Evolutionary conservation across 2,113 vertebrate species (phyloP).

Genomic region (Eleginops maclovinus): DNA sequence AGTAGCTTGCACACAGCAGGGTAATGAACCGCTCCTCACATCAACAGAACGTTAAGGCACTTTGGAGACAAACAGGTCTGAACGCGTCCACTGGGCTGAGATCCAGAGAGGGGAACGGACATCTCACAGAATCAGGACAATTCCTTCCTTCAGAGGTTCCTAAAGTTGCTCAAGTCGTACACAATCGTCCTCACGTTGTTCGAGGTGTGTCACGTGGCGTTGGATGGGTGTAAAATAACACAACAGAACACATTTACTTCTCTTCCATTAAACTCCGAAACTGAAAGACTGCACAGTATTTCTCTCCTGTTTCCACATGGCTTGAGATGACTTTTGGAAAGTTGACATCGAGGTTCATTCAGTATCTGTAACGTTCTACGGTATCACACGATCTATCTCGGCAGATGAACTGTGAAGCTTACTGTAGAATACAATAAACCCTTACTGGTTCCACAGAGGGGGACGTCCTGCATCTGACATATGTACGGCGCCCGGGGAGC

Average conservation of each 20-base stretch:
- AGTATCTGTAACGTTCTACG: too few species aligned
- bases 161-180: neutral
- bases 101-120: neutral
- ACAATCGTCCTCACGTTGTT: neutral
- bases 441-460: too few species aligned
- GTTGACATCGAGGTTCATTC: too few species aligned
- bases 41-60: conserved; percentile 67
- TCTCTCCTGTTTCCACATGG: neutral
- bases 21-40: neutral
- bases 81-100: conserved; percentile 31
- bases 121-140: neutral
- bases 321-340: too few species aligned
- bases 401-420: too few species aligned
- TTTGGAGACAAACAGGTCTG: conserved; percentile 39
- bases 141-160: neutral
- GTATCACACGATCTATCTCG: too few species aligned
- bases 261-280: neutral
- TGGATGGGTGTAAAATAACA: neutral
- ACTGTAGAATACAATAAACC: too few species aligned
- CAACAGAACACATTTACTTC: neutral
- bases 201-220: neutral
- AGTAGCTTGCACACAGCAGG: neutral
- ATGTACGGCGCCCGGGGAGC: too few species aligned
- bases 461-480: too few species aligned
- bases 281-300: neutral